Conservation (phyloP, 2,888 invertebrate genomes). For the Drosophila tripunctata region DNA sequence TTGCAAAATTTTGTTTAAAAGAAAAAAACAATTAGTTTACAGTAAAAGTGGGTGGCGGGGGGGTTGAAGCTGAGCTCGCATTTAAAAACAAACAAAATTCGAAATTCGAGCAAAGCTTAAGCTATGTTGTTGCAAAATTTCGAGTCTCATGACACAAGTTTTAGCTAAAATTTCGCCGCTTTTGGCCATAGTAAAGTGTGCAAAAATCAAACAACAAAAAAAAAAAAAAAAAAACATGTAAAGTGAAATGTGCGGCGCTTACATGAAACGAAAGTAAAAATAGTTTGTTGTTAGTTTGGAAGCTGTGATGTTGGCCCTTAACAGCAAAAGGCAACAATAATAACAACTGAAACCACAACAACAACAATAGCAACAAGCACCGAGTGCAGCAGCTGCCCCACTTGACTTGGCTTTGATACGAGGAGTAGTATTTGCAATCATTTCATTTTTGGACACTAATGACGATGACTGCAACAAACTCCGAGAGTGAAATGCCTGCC, state of each 20-base stretch:
- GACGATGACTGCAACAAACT: slow-evolving; percentile 61
- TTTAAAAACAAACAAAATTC: too few relatives aligned
- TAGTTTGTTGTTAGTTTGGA: slow-evolving; percentile 22
- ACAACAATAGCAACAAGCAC: not conserved
- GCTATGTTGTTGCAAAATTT: too few relatives aligned
- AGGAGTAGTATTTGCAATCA: slow-evolving; percentile 68
- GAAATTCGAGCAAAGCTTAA: too few relatives aligned
- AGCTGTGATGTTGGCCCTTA: slow-evolving; percentile 31
- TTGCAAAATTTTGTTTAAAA: too few relatives aligned
- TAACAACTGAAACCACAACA: not conserved
- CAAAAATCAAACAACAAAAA: too few relatives aligned
- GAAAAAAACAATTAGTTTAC: too few relatives aligned
- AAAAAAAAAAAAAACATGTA: too few relatives aligned
- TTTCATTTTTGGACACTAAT: slow-evolving; percentile 74
- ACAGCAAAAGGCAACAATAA: slow-evolving; percentile 22
- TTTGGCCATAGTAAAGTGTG: slow-evolving; percentile 11
- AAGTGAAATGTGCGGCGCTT: slow-evolving; percentile 56
- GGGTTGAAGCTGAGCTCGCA: too few relatives aligned
- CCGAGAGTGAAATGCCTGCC: slow-evolving; percentile 64
- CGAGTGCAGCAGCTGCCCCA: slow-evolving; percentile 32
- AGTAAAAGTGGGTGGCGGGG: too few relatives aligned
- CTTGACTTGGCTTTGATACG: slow-evolving; percentile 24
- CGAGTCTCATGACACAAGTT: too few relatives aligned
- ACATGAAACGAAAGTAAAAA: slow-evolving; percentile 68
- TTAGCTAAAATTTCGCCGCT: too few relatives aligned